Percentiles rank a stretch among this genome's conserved stretches.
phyloP scores from a whole-genome alignment of 2,888 invertebrate species.

The Pasiphila rectangulata region DNA sequence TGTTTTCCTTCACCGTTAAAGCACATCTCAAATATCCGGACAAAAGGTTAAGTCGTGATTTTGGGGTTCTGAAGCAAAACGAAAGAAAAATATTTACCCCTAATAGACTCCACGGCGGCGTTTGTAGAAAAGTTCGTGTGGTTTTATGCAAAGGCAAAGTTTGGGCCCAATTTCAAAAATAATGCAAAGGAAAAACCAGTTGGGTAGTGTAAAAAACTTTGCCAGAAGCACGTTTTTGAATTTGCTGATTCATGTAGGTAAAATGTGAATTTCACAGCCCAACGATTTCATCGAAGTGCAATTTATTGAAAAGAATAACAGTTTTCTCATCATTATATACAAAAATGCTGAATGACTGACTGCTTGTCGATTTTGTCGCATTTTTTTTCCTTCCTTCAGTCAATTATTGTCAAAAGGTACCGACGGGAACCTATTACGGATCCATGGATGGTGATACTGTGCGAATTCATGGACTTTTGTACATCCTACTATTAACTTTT shows the following conservation, averaged over 20 bases:
- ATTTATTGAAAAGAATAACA: background rate
- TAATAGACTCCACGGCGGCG: too few species aligned
- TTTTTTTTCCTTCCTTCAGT: too few species aligned
- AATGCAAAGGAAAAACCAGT: background rate
- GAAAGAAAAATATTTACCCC: too few species aligned
- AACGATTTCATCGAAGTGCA: background rate
- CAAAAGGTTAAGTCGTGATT: too few species aligned
- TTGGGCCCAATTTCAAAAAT: background rate
- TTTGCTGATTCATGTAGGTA: background rate
- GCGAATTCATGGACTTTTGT: too few species aligned
- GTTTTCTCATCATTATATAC: background rate
- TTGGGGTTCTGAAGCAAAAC: too few species aligned
- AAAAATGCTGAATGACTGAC: background rate
- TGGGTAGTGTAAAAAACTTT: background rate
- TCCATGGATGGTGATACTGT: too few species aligned
- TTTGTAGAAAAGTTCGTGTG: background rate
- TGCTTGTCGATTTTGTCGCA: background rate
- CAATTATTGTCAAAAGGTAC: too few species aligned
- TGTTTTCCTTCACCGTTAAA: too few species aligned
- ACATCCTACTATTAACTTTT: too few species aligned
- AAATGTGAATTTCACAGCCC: constrained; percentile 1
- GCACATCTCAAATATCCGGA: too few species aligned
- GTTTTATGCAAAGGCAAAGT: background rate
- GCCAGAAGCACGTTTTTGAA: background rate
- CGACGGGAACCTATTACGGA: too few species aligned